A percentile compares a stretch with the other conserved stretches of the same genome.
Conservation (phyloP, 1,140 invertebrate species). For the Monochamus saltuarius region DNA sequence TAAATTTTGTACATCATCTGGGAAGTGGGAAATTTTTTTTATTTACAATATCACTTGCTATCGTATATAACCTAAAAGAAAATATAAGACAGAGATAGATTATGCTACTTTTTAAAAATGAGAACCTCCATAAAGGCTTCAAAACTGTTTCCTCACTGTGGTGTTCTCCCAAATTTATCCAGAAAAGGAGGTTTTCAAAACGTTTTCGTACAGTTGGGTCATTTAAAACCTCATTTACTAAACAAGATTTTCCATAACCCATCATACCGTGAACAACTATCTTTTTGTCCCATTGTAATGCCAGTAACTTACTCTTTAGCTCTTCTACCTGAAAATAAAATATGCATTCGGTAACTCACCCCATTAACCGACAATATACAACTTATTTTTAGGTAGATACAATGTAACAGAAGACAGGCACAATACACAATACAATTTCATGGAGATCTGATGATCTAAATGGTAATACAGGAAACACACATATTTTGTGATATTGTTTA, state of each 20-base stretch:
- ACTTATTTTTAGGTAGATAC: no score
- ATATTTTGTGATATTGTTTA: no score
- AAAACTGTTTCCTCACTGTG: slow-evolving; percentile 15
- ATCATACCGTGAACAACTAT: slow-evolving; percentile 32
- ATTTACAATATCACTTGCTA: slow-evolving; percentile 4
- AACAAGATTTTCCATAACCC: slow-evolving; percentile 34
- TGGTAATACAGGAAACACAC: no score
- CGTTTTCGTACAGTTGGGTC: slow-evolving; percentile 19
- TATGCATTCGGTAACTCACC: no score
- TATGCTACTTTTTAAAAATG: not conserved
- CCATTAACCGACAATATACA: no score
- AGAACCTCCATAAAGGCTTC: slow-evolving; percentile 25
- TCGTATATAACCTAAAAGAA: slow-evolving; percentile 15
- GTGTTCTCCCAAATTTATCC: slow-evolving; percentile 32
- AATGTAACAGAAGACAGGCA: no score
- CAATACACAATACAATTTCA: no score
- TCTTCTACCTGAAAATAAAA: slow-evolving; percentile 20
- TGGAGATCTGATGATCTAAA: no score
- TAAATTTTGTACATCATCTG: slow-evolving; percentile 20
- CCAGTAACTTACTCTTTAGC: slow-evolving; percentile 16
- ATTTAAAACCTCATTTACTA: slow-evolving; percentile 31
- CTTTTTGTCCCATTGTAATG: slow-evolving; percentile 15
- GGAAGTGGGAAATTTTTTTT: slow-evolving; percentile 15
- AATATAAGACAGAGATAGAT: not conserved
- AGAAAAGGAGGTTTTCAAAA: slow-evolving; percentile 28